Evolutionary conservation across 92 coral and sea anemone genomes (phyloP).

Genomic region (Umimayanthus chanpuru): DNA sequence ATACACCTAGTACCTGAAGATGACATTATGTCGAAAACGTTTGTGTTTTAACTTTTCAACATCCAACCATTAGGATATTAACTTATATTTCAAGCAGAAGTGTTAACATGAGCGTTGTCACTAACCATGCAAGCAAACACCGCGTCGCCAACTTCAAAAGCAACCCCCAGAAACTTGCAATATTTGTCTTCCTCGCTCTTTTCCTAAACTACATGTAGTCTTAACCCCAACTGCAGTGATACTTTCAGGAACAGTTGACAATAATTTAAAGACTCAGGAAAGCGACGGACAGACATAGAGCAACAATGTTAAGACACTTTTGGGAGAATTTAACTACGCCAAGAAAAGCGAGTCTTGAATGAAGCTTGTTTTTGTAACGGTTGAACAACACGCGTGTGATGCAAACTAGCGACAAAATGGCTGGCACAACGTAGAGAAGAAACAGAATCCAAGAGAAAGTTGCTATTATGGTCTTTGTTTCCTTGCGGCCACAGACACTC

Average conservation of each 20-base stretch:
- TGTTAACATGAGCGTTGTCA: too few species aligned
- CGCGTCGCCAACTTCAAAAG: too few species aligned
- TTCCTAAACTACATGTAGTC: background rate
- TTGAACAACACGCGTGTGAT: background rate
- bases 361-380: background rate
- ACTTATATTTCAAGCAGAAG: too few species aligned
- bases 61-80: too few species aligned
- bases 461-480: background rate
- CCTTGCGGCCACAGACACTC: conserved; percentile 9
- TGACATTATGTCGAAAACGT: too few species aligned
- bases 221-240: background rate
- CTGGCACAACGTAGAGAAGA: background rate
- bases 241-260: background rate
- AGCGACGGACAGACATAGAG: background rate
- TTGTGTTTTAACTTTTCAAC: too few species aligned
- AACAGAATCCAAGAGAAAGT: background rate
- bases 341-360: background rate
- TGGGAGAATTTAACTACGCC: background rate
- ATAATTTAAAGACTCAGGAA: background rate
- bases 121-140: too few species aligned
- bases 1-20: too few species aligned
- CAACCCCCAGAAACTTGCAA: too few species aligned
- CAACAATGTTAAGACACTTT: background rate
- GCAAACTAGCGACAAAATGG: background rate
- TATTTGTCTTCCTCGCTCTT: too few species aligned